Conservation (phyloP, 2,888 invertebrate genomes). For the Dasysyrphus albostriatus region DNA sequence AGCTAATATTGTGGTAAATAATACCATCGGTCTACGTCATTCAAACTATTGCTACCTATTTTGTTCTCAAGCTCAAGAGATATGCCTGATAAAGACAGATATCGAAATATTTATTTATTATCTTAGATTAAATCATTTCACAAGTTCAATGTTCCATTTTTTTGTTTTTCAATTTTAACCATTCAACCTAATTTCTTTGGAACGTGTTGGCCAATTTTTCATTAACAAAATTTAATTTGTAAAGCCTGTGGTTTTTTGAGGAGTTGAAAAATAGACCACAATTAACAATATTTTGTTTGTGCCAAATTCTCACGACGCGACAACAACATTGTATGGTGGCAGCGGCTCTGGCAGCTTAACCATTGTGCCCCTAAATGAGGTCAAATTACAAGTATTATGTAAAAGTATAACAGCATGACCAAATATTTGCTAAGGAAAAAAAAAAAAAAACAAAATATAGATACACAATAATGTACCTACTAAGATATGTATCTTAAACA, state of each 20-base stretch:
- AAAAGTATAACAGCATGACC: constrained; percentile 32
- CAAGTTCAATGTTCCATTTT: constrained; percentile 30
- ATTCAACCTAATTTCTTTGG: constrained; percentile 7
- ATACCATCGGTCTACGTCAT: not conserved
- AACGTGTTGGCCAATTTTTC: constrained; percentile 34
- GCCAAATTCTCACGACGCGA: constrained; percentile 22
- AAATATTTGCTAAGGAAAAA: constrained; percentile 30
- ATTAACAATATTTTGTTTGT: constrained; percentile 39
- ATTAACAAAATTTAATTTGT: constrained; percentile 48
- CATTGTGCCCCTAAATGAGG: constrained; percentile 41
- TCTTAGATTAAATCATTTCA: not conserved
- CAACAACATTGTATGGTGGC: not conserved
- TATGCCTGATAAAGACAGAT: not conserved
- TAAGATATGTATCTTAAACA: not conserved
- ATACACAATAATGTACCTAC: not conserved
- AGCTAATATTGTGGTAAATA: not conserved
- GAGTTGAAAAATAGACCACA: constrained; percentile 39
- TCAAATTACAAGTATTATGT: constrained; percentile 34
- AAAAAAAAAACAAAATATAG: not conserved
- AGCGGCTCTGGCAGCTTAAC: too few relatives aligned
- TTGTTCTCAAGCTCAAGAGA: not conserved
- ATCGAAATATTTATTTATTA: not conserved
- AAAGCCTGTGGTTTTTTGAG: constrained; percentile 25
- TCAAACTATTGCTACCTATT: too few relatives aligned
- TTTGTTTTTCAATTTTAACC: not conserved